These are phyloP conservation scores for Mesorhabditis spiculigera DNA, from an alignment of 2,888 invertebrate genomes.

Conservation along the genomic window DNA sequence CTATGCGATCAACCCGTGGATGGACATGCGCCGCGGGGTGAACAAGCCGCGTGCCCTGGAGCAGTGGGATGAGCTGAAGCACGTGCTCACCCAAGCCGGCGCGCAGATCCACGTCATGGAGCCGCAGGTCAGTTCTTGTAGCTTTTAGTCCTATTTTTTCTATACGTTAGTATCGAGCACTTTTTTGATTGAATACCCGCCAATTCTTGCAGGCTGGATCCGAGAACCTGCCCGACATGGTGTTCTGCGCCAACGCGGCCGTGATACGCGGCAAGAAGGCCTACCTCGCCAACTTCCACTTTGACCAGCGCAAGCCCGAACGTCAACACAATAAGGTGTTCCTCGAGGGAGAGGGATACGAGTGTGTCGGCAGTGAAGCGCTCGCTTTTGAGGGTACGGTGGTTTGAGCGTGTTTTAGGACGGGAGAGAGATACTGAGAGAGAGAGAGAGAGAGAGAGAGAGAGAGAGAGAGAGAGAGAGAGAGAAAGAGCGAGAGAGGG, in stretches of 20 bases:
- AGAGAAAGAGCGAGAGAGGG: too few species aligned
- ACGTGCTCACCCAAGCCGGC: conserved; percentile 45
- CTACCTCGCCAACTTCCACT: conserved; percentile 52
- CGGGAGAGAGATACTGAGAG: too few species aligned
- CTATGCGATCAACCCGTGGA: conserved; percentile 57
- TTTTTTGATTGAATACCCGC: not conserved
- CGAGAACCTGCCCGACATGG: conserved; percentile 53
- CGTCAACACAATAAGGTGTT: conserved; percentile 18
- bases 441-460: too few species aligned
- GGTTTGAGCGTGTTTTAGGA: not conserved
- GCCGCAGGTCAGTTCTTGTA: conserved; percentile 30
- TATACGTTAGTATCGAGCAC: not conserved
- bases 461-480: too few species aligned
- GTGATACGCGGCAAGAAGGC: conserved; percentile 50
- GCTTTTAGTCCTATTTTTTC: not conserved
- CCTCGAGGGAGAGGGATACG: conserved; percentile 47
- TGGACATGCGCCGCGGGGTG: conserved; percentile 43
- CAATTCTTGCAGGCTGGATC: conserved; percentile 40
- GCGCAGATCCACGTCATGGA: conserved; percentile 53
- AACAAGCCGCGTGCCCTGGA: conserved; percentile 35
- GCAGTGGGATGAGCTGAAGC: conserved; percentile 51
- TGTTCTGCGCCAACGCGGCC: conserved; percentile 57
- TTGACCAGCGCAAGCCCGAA: conserved; percentile 40
- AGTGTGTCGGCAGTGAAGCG: conserved; percentile 41
- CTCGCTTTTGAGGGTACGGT: conserved; percentile 53